These are phyloP conservation scores for Pipa parva DNA, from an alignment of 2,113 vertebrate species.

Conservation along the genomic window DNA sequence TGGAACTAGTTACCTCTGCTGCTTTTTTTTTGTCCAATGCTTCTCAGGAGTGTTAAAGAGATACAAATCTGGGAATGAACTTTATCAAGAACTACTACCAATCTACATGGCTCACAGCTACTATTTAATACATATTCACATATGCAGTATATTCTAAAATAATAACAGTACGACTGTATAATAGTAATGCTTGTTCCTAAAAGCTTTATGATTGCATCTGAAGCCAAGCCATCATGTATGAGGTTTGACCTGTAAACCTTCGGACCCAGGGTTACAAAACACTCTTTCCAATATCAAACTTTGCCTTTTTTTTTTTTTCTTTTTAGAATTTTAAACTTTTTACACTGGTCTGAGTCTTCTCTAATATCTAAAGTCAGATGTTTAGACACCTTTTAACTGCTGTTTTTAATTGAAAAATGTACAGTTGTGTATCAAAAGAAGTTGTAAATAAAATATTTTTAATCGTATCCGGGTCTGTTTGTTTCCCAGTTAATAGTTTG, in stretches of 20 bases:
- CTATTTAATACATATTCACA: not conserved
- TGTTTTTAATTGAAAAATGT: conserved; percentile 30
- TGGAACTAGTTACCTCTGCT: not conserved
- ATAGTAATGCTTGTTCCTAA: not conserved
- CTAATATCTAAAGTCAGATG: conserved; percentile 1
- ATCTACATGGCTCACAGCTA: too few relatives aligned
- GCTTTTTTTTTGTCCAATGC: not conserved
- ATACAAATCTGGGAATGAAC: not conserved
- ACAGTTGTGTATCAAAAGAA: conserved; percentile 28
- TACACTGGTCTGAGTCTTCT: not conserved
- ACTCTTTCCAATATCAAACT: conserved; percentile 3
- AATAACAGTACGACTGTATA: too few relatives aligned
- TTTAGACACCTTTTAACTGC: conserved; percentile 14
- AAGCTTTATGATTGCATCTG: not conserved
- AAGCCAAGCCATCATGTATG: conserved; percentile 21
- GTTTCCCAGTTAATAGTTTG: too few relatives aligned
- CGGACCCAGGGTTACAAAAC: conserved; percentile 12
- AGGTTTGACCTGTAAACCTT: not conserved
- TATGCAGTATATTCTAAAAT: not conserved
- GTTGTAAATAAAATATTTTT: conserved; percentile 39
- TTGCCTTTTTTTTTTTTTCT: conserved; percentile 21
- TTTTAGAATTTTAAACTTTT: conserved; percentile 21
- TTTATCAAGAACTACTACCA: too few relatives aligned
- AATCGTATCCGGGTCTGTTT: too few relatives aligned
- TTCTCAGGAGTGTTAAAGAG: not conserved